Evolutionary conservation across 2,888 invertebrate genomes (phyloP).

Genomic region (Tortricodes alternella): DNA sequence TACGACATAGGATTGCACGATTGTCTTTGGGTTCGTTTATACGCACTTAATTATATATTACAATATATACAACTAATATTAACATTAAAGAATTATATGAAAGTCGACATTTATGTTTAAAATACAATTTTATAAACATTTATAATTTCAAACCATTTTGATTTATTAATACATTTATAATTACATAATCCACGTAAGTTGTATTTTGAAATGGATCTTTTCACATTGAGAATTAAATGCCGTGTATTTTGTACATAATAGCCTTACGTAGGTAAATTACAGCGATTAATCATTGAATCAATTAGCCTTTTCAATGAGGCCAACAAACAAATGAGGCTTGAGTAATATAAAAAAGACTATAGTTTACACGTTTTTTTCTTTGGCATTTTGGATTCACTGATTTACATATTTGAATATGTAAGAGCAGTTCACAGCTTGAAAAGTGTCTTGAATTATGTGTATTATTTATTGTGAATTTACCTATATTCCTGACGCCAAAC

Average conservation of each 20-base stretch:
- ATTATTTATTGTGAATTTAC: too few relatives aligned
- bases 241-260: too few relatives aligned
- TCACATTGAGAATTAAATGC: too few relatives aligned
- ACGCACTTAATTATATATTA: conserved; percentile 31
- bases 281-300: too few relatives aligned
- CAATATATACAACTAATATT: conserved; percentile 38
- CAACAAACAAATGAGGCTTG: too few relatives aligned
- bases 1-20: conserved; percentile 75
- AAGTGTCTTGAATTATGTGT: too few relatives aligned
- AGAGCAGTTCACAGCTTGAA: too few relatives aligned
- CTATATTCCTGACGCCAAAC: not conserved
- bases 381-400: conserved; percentile 54
- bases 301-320: too few relatives aligned
- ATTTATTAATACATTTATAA: not conserved
- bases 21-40: conserved; percentile 71
- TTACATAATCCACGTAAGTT: not conserved
- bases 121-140: conserved; percentile 16
- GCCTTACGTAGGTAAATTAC: too few relatives aligned
- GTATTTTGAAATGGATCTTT: too few relatives aligned
- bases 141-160: not conserved
- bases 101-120: conserved; percentile 12
- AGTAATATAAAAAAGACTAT: not conserved
- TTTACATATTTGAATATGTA: not conserved
- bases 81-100: conserved; percentile 23
- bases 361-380: conserved; percentile 40